Conservation (phyloP, 2,113 vertebrate species). For the Chionodraco myersi region DNA sequence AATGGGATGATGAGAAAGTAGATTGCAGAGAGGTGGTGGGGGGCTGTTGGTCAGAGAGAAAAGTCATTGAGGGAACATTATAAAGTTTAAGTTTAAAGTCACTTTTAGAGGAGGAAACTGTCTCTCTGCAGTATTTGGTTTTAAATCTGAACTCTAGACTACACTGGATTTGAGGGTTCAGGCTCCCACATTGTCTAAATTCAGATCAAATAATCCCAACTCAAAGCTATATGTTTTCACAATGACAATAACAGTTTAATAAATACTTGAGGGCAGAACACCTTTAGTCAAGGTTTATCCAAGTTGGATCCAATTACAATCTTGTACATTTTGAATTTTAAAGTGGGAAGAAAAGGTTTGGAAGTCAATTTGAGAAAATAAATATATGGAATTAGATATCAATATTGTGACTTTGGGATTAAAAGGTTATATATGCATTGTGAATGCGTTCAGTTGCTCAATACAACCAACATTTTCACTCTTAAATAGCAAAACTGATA, state of each 20-base stretch:
- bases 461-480: not conserved
- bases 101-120: not conserved
- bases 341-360: not conserved
- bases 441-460: not conserved
- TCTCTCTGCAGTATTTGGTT: not conserved
- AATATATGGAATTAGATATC: not conserved
- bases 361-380: not conserved
- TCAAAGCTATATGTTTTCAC: not conserved
- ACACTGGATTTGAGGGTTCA: slow-evolving; percentile 1
- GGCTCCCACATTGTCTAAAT: not conserved
- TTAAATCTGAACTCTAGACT: slow-evolving; percentile 1
- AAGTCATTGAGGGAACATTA: not conserved
- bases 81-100: slow-evolving; percentile 3
- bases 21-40: not conserved
- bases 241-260: not conserved
- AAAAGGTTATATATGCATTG: not conserved
- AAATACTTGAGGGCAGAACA: not conserved
- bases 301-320: not conserved
- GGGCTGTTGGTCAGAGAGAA: not conserved
- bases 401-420: not conserved
- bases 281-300: not conserved
- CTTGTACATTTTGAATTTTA: not conserved
- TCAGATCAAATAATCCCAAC: not conserved
- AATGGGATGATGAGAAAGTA: slow-evolving; percentile 16
- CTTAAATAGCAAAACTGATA: not conserved